Evolutionary conservation across 2,797 vertebrate genomes (phyloP), one percentile per base, ranked within the genome.

Genomic region (Acanthurus tractus): DNA sequence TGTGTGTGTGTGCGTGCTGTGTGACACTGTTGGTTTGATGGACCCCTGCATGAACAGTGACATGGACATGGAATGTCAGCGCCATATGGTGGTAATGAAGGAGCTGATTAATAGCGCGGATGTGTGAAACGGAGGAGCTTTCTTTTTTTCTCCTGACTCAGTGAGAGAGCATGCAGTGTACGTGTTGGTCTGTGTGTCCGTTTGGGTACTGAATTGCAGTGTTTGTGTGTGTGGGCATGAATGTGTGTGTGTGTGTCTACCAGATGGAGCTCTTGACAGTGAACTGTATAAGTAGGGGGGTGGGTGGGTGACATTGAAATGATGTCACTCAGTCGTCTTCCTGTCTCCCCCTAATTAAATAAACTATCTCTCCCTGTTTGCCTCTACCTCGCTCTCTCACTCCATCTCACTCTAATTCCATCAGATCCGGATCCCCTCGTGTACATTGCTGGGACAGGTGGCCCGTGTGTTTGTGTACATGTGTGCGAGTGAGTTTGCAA

Each of bases 311-410:
- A 90, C 88, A 88, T 88, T 90, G 88, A 88, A 74, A 83, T 90
- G 88, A 92, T 91, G 86, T 92, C 91, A 87, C 86, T 73, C 86
- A 79, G 84, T 85, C 83, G 87, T 88, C 87, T 88, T 89, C 88
- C 87, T 90, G 88, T 86, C 86, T 89, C 70, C 83, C 74, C 23
- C 48, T 90, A 90, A 92, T 92, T 83, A 74, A 90, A 93, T 93
- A 83, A 91, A 84, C 72, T 81, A 75, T 79, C 76, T 61, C 78
- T 71, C 68, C 23, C 54, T 53, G 44, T 86, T 72, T 74, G 49
- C 56, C 70, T 58, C 45, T n/a, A 52, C 34, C 59, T 64, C 63
- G 3, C 58, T 61, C 55, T 73, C 61, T 57, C 54, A 18, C 77
- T 78, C 64, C 48, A 49, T 81, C 78, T 66, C 64, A 45, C 65